Conservation (phyloP, 2,888 invertebrate species). For the Pachymerium ferrugineum region DNA sequence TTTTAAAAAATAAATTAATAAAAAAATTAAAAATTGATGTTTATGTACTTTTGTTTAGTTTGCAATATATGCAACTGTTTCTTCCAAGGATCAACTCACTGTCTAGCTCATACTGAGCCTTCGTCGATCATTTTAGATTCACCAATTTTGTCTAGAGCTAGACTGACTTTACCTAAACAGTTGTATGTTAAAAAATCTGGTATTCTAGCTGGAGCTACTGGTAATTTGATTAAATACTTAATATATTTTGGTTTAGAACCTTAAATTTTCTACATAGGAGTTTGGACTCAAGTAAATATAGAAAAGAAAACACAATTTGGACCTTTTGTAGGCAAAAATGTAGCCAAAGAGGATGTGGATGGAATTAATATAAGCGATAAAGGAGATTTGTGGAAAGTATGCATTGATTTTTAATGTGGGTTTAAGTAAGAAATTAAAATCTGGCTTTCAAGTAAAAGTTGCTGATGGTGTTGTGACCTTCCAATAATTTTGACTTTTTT, state of each 20-base stretch:
- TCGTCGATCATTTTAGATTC: not conserved
- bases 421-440: no score
- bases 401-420: not conserved
- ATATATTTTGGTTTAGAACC: not conserved
- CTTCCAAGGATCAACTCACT: not conserved
- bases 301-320: conserved; percentile 28
- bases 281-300: not conserved
- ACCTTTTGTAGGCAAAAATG: not conserved
- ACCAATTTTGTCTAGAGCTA: not conserved
- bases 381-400: not conserved
- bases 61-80: not conserved
- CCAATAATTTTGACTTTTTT: not conserved
- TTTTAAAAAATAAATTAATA: not conserved
- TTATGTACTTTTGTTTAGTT: not conserved
- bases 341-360: not conserved
- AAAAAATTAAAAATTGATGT: not conserved
- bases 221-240: not conserved
- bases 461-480: not conserved
- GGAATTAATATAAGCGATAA: conserved; percentile 7
- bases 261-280: not conserved
- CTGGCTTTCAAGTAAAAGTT: no score
- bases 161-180: not conserved
- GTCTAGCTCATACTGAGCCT: not conserved
- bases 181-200: not conserved
- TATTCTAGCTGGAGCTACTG: not conserved